phyloP scores from a whole-genome alignment of 2,888 invertebrate species.

The Acanthococcus lagerstroemiae region DNA sequence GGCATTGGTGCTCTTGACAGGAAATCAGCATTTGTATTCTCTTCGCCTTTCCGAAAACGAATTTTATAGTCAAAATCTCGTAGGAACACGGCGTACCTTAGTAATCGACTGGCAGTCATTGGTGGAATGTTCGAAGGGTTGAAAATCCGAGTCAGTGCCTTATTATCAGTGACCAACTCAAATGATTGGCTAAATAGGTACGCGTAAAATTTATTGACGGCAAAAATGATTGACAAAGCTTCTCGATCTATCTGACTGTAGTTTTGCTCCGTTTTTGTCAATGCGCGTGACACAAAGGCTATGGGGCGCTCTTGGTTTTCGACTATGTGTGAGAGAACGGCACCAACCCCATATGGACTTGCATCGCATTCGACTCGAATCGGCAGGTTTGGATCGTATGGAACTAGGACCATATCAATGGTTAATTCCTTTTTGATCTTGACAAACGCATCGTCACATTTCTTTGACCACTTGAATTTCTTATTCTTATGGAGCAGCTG shows the following conservation, averaged over 20 bases:
- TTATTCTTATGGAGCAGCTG: conserved; percentile 21
- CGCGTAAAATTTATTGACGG: conserved; percentile 24
- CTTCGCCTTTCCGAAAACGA: not conserved
- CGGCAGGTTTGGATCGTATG: conserved; percentile 34
- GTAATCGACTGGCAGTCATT: not conserved
- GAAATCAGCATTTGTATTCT: not conserved
- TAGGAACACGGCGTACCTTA: not conserved
- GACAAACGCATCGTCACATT: conserved; percentile 34
- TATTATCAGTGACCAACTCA: not conserved
- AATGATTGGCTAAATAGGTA: not conserved
- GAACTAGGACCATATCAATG: conserved; percentile 34
- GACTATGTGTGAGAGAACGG: conserved; percentile 31
- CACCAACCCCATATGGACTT: conserved; percentile 31
- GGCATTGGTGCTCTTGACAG: conserved; percentile 1
- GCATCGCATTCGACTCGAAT: conserved; percentile 31
- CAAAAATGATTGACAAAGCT: conserved; percentile 32
- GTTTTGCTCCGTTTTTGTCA: conserved; percentile 21
- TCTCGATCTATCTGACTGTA: conserved; percentile 34
- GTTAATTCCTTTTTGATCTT: conserved; percentile 35
- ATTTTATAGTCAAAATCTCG: not conserved
- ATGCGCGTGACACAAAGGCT: conserved; percentile 32
- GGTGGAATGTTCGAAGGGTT: too few species aligned
- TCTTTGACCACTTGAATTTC: conserved; percentile 32
- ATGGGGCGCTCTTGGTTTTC: conserved; percentile 31
- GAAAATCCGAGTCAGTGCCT: not conserved